Evolutionary conservation across 2,113 vertebrate genomes (phyloP).

Genomic region (Lepisosteus oculatus): DNA sequence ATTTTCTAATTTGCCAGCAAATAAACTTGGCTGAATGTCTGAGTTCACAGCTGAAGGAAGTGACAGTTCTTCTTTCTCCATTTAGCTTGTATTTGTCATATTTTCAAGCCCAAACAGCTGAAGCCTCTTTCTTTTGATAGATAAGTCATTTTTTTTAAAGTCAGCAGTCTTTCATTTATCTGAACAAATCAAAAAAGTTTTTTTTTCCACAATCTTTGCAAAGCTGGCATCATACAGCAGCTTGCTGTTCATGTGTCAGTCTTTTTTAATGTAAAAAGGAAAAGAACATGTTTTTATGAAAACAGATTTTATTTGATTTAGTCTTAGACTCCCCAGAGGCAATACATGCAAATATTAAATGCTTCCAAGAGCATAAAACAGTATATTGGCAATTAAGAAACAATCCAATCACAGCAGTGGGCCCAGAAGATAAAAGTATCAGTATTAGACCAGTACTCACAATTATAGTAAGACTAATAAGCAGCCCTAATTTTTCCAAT

Average conservation of each 20-base stretch:
- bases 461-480: not conserved
- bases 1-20: constrained; percentile 4
- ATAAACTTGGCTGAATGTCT: not conserved
- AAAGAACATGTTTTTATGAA: not conserved
- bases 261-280: not conserved
- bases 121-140: not conserved
- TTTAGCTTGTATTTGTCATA: not conserved
- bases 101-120: constrained; percentile 2
- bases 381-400: not conserved
- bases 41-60: not conserved
- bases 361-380: not conserved
- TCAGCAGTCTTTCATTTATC: not conserved
- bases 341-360: not conserved
- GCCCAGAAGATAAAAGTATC: not conserved
- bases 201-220: not conserved
- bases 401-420: not conserved
- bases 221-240: not conserved
- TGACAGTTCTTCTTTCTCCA: not conserved
- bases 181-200: constrained; percentile 2
- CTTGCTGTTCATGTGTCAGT: not conserved
- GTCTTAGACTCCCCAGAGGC: not conserved
- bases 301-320: constrained; percentile 2
- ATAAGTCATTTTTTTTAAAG: not conserved
- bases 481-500: not conserved
- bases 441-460: not conserved